A percentile compares a stretch with the other conserved stretches of the same genome.
These are phyloP conservation scores for Drosophila ochracea DNA, from an alignment of 2,888 invertebrate genomes.

Conservation along the genomic window DNA sequence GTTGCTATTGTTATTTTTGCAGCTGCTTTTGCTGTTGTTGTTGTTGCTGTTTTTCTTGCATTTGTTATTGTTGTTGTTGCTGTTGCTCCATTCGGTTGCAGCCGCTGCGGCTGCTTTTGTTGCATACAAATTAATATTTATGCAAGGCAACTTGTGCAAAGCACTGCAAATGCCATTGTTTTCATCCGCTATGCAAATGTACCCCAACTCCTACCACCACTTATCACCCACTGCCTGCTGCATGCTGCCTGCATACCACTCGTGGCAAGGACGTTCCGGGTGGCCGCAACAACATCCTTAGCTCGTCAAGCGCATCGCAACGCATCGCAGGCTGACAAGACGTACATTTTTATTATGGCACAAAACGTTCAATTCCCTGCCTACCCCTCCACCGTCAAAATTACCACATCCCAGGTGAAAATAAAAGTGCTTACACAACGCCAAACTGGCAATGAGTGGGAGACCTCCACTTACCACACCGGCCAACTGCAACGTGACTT, in stretches of 20 bases:
- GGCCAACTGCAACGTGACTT: conserved; percentile 10
- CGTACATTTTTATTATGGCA: conserved; percentile 45
- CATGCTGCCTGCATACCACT: conserved; percentile 25
- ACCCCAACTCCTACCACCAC: neutral
- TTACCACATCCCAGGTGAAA: conserved; percentile 20
- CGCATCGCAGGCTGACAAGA: conserved; percentile 45
- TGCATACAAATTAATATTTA: conserved; percentile 81
- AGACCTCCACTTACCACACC: neutral
- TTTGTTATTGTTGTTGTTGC: conserved; percentile 23
- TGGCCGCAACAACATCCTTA: conserved; percentile 36
- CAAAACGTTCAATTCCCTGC: conserved; percentile 32
- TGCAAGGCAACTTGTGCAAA: conserved; percentile 78
- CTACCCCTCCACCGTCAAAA: neutral
- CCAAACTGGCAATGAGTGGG: neutral
- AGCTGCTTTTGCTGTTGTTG: conserved; percentile 29
- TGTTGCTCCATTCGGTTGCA: conserved; percentile 52
- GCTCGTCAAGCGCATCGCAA: conserved; percentile 53
- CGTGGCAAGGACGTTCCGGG: conserved; percentile 66
- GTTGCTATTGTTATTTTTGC: conserved; percentile 57
- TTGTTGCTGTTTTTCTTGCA: conserved; percentile 16
- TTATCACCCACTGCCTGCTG: neutral
- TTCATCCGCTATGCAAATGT: conserved; percentile 24
- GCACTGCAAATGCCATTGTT: conserved; percentile 78
- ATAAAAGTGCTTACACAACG: conserved; percentile 27
- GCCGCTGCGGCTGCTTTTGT: conserved; percentile 62